Percentiles rank a stretch among this genome's conserved stretches.
phyloP scores from a whole-genome alignment of 2,797 vertebrate genomes.

The Poecilia gillii region DNA sequence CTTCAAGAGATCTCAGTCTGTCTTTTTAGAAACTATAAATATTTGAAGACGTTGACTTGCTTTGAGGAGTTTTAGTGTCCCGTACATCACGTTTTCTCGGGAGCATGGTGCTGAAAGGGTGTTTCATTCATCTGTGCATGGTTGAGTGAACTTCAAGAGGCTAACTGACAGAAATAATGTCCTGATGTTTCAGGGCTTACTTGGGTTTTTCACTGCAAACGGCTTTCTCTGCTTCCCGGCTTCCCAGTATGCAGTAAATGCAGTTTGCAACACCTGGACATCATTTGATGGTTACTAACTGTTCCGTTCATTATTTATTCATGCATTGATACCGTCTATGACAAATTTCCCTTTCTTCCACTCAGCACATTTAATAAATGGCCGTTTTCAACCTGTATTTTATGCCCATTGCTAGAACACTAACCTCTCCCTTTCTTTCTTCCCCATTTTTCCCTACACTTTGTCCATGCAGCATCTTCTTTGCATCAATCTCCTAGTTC shows the following conservation, averaged over 20 bases:
- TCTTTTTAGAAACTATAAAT: not conserved
- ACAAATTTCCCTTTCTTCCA: not conserved
- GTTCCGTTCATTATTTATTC: not conserved
- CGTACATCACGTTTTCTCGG: not conserved
- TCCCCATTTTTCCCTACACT: slow-evolving; percentile 7
- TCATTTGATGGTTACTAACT: not conserved
- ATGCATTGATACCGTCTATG: not conserved
- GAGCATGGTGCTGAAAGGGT: not conserved
- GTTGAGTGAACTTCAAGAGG: not conserved
- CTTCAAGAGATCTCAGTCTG: not conserved
- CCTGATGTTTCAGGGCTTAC: not conserved
- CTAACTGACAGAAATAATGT: not conserved
- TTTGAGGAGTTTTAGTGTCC: not conserved
- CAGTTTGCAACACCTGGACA: not conserved
- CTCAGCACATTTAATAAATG: not conserved
- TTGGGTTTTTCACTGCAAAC: not conserved
- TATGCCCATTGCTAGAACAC: not conserved
- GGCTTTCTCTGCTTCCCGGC: not conserved
- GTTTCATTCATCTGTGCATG: slow-evolving; percentile 3
- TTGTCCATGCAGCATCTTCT: slow-evolving; percentile 73
- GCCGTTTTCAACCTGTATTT: not conserved
- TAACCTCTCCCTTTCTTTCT: slow-evolving; percentile 16
- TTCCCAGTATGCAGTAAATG: not conserved
- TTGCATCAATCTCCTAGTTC: slow-evolving; percentile 73
- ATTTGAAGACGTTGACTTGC: not conserved